Conservation (phyloP, 2,888 invertebrate genomes). For the Pseudeuparius sepicola region DNA sequence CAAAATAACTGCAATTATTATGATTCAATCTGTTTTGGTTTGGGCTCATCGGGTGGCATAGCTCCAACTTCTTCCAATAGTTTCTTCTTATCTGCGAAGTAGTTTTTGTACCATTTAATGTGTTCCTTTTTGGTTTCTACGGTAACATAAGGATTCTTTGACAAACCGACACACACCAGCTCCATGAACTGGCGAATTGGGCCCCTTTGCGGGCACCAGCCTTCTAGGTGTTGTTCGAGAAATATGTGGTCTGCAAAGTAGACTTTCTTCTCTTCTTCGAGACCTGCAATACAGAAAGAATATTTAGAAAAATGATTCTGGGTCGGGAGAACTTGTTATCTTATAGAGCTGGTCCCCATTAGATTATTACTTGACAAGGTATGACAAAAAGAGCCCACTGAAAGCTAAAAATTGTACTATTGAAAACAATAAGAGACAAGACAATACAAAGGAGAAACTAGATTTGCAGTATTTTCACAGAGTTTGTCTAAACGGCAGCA, state of each 20-base stretch:
- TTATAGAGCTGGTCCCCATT: no score
- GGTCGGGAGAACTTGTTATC: no score
- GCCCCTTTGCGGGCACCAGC: slow-evolving; percentile 83
- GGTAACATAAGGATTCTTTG: slow-evolving; percentile 87
- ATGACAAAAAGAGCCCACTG: no score
- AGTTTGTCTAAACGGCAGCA: no score
- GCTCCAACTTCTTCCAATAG: slow-evolving; percentile 58
- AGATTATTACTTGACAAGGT: no score
- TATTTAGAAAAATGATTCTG: slow-evolving; percentile 11
- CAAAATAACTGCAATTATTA: slow-evolving; percentile 4
- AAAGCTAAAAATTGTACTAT: no score
- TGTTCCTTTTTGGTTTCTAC: slow-evolving; percentile 81
- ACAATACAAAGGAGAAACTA: no score
- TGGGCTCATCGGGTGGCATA: slow-evolving; percentile 32
- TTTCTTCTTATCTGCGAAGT: slow-evolving; percentile 72
- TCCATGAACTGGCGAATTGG: slow-evolving; percentile 97
- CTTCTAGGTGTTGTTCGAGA: slow-evolving; percentile 72
- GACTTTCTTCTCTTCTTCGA: slow-evolving; percentile 54
- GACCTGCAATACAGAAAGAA: slow-evolving; percentile 39
- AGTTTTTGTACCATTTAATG: slow-evolving; percentile 84
- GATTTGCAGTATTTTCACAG: no score
- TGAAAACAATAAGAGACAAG: no score
- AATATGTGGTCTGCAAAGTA: slow-evolving; percentile 94
- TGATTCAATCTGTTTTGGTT: slow-evolving; percentile 14
- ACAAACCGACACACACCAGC: slow-evolving; percentile 82